Evolutionary conservation across 2,113 vertebrate genomes (phyloP), one percentile per base, ranked within the genome.

Genomic region (Amphilophus citrinellus): DNA sequence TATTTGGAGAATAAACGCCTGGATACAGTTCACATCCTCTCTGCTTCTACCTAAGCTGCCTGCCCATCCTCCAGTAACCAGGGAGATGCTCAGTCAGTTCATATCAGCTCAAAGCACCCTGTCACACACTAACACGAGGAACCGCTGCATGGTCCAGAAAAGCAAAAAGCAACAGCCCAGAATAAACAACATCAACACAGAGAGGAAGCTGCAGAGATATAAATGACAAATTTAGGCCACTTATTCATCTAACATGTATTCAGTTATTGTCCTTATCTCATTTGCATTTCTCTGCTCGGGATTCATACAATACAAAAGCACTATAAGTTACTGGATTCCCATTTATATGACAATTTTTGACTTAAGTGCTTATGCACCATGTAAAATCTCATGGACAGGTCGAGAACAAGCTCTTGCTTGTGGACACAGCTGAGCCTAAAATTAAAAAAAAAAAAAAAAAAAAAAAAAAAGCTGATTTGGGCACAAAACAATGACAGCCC

Each of bases 71-170:
- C 77, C 71, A 76, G 91, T 91, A 87, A 92, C 90, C 88, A 91
- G 58, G 78, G 92, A 90, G 83, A 88, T 58, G 80, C 79, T 84
- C 75, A 83, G 84, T 93, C 90, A 79, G 88, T 86, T 92, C 84
- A 53, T 88, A 92, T 92, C 91, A 90, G 88, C 90, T 93, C 87
- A 85, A 47, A 87, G 79, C 92, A 91, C 92, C 92, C 91, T 92
- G 91, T 78, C 66, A 68, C 79, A 84, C 82, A 73, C 78, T 73
- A 76, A 90, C 71, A 81, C 5, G 27, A 82, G 77, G 57, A 91
- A 76, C 68, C 10, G 7, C 88, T 86, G 86, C 61, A 79, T 32
- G 22, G 71, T 73, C 62, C 82, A 88, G 10, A 89, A 77, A 79
- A 61, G 75, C 62, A 84, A 56, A 80, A 91, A 80, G 75, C 79